Conservation (phyloP, 2,888 invertebrate species). For the Pheosia tremula region DNA sequence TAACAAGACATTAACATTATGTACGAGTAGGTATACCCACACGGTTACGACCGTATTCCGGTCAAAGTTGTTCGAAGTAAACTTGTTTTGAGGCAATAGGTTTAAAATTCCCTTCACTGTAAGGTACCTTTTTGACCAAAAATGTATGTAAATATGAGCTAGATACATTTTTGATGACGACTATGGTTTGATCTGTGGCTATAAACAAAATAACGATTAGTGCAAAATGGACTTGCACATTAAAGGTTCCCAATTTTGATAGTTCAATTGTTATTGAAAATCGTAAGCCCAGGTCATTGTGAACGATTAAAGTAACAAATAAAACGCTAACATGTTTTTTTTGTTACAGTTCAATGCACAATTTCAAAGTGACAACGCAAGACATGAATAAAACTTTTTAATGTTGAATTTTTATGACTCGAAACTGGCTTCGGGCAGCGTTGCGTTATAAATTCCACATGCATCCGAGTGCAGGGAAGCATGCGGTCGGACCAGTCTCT, state of each 20-base stretch:
- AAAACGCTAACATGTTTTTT: no score
- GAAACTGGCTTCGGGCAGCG: slow-evolving; percentile 42
- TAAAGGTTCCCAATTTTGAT: no score
- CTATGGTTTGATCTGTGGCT: no score
- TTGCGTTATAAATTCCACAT: slow-evolving; percentile 63
- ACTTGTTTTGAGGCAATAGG: slow-evolving; percentile 19
- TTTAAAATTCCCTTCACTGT: slow-evolving; percentile 34
- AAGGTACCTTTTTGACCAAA: slow-evolving; percentile 14
- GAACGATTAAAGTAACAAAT: no score
- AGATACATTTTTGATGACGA: not conserved
- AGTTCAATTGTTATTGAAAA: no score
- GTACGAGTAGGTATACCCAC: slow-evolving; percentile 29
- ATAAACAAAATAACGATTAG: no score
- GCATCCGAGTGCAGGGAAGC: slow-evolving; percentile 54
- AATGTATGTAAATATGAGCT: slow-evolving; percentile 8
- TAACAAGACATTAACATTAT: slow-evolving; percentile 23
- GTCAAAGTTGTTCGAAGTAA: slow-evolving; percentile 22
- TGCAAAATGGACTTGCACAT: no score
- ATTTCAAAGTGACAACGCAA: slow-evolving; percentile 17
- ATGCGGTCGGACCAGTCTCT: slow-evolving; percentile 75
- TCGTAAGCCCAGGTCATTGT: no score
- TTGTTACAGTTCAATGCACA: not conserved
- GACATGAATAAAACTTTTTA: slow-evolving; percentile 44
- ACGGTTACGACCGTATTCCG: slow-evolving; percentile 13
- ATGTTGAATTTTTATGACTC: slow-evolving; percentile 50